Evolutionary conservation across 2,113 vertebrate species (phyloP).

Genomic region (Tragelaphus imberbis): DNA sequence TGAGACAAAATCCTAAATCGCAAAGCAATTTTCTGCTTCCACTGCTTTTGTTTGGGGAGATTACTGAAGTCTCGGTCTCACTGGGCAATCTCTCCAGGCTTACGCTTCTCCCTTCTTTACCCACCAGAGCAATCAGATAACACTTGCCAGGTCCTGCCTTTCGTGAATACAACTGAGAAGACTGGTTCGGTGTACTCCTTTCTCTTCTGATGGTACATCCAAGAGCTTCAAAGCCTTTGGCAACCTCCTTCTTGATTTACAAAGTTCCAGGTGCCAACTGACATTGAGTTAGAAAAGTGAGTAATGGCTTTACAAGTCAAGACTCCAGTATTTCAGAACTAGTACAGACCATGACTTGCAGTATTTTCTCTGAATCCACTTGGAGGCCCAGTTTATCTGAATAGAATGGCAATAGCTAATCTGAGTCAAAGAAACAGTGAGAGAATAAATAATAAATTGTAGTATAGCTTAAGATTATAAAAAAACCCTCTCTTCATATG

Average conservation of each 20-base stretch:
- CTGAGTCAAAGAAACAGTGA: background rate
- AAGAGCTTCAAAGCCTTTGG: background rate
- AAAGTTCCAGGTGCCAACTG: background rate
- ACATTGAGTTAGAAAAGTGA: background rate
- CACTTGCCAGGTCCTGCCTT: background rate
- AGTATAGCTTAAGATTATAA: background rate
- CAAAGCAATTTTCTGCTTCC: constrained; percentile 7
- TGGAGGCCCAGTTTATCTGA: background rate
- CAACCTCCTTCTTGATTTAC: background rate
- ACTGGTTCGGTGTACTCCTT: fast-evolving
- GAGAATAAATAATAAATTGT: background rate
- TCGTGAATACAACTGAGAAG: background rate
- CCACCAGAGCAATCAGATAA: background rate
- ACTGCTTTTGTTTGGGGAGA: background rate
- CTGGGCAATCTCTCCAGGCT: background rate
- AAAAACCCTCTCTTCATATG: background rate
- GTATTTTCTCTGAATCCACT: background rate
- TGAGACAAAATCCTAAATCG: background rate
- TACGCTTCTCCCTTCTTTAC: background rate
- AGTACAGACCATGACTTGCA: background rate
- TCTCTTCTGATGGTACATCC: background rate
- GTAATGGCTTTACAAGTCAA: background rate
- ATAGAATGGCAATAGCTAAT: background rate
- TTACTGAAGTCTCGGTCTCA: background rate
- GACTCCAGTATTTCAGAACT: background rate